Evolutionary conservation across 2,797 vertebrate genomes (phyloP), one percentile per base, ranked within the genome.

Genomic region (Zenarchopterus dispar): DNA sequence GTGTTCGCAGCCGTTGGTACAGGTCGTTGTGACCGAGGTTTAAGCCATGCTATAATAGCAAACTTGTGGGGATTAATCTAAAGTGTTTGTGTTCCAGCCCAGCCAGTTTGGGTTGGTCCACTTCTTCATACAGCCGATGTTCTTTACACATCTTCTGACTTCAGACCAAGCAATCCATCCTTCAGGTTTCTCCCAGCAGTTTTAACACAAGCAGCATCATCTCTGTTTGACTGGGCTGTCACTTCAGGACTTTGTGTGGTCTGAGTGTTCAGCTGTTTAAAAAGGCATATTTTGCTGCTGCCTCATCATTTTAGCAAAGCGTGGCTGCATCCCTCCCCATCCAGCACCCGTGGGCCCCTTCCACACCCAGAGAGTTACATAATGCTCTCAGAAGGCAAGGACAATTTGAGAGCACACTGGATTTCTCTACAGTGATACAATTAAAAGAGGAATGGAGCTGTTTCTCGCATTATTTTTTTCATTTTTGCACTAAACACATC

Each of bases 151-250:
- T 67, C 46, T 43, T 79, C 59, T 78, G 63, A 83, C 63, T 80
- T 76, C 8, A 62, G 33, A 75, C 47, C 19, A 53, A 50, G 57
- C 55, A 58, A 58, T 70, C 59, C 70, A 64, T 83, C 62, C 28
- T 55, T 74, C 62, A 43, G 62, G 49, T 49, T 72, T 54, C 67
- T 60, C 75, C 66, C 66, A 55, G 78, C 22, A 42, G 61, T 76
- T 76, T 71, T 55, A 69, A 59, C 8, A 47, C 77, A 16, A 67
- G 43, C 43, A 47, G 57, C 55, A 47, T 77, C 67, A 68, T 63
- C 71, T 73, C 76, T 77, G 78, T 86, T 84, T 79, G 78, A 80
- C 56, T 53, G 72, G 63, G 41, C 79, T 84, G 79, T 90, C 90
- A 81, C 82, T 68, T 78, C 56, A 55, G 62, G 67, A 68, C 78